Evolutionary conservation across 2,888 invertebrate species (phyloP).

Genomic region (Silvanus unidentatus): DNA sequence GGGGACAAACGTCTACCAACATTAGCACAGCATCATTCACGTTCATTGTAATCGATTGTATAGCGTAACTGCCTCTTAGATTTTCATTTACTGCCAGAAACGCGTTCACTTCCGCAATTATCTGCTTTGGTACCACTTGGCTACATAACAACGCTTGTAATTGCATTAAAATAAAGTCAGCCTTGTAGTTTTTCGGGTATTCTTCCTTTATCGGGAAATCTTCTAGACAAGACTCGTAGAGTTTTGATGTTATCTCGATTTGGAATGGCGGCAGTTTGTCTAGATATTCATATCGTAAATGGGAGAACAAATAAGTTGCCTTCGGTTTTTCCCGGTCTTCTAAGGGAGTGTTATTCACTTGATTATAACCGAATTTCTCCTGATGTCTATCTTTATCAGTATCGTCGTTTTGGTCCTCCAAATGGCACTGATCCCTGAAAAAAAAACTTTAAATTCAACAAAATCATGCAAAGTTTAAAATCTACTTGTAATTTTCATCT

Average conservation of each 20-base stretch:
- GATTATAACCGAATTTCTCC: slow-evolving; percentile 30
- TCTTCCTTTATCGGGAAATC: slow-evolving; percentile 21
- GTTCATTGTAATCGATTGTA: slow-evolving; percentile 49
- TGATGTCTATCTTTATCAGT: slow-evolving; percentile 28
- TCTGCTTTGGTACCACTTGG: slow-evolving; percentile 50
- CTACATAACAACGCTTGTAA: slow-evolving; percentile 56
- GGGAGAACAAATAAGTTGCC: slow-evolving; percentile 45
- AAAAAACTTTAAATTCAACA: neutral
- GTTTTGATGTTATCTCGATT: slow-evolving; percentile 38
- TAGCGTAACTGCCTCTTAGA: slow-evolving; percentile 50
- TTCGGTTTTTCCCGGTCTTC: slow-evolving; percentile 26
- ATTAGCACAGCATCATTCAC: slow-evolving; percentile 51
- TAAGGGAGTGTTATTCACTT: slow-evolving; percentile 29
- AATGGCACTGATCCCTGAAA: slow-evolving; percentile 12
- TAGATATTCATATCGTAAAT: slow-evolving; percentile 46
- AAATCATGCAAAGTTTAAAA: neutral
- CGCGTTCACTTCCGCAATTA: slow-evolving; percentile 55
- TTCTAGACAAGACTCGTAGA: slow-evolving; percentile 34
- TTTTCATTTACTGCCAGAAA: slow-evolving; percentile 55
- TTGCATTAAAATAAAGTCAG: slow-evolving; percentile 38
- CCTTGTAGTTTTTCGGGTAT: slow-evolving; percentile 27
- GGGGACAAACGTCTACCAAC: slow-evolving; percentile 56
- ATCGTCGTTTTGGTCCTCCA: slow-evolving; percentile 18
- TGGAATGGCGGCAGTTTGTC: slow-evolving; percentile 50
- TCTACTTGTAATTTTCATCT: neutral